Evolutionary conservation across 2,797 vertebrate species (phyloP).

Genomic region (Tamandua tetradactyla): DNA sequence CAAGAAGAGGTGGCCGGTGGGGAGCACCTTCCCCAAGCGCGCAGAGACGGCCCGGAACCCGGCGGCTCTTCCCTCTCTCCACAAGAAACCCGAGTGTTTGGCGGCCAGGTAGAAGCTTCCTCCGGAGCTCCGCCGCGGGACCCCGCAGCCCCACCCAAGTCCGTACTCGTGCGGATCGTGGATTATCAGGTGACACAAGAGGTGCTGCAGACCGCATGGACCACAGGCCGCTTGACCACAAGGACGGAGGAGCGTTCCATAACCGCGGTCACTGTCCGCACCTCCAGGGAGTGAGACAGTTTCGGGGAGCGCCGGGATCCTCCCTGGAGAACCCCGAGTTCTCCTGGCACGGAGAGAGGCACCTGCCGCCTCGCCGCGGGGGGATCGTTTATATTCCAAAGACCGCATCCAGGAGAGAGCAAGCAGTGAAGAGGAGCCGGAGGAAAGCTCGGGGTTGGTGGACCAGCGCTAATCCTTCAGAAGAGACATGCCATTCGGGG

Average conservation of each 20-base stretch:
- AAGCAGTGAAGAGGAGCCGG: not conserved
- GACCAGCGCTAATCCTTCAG: not conserved
- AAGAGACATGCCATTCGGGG: not conserved
- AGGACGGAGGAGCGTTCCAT: constrained; percentile 65
- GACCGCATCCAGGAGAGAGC: not conserved
- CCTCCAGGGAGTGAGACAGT: not conserved
- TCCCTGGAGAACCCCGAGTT: not conserved
- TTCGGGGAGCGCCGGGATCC: not conserved
- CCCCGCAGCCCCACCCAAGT: not conserved
- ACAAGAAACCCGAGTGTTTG: too few species aligned
- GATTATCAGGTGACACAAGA: constrained; percentile 67
- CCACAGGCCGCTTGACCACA: constrained; percentile 48
- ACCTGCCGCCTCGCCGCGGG: too few species aligned
- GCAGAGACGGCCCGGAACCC: not conserved
- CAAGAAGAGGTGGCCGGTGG: not conserved
- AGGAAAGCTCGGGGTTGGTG: not conserved
- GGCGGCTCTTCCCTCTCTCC: not conserved
- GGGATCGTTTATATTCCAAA: too few species aligned
- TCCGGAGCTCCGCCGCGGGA: not conserved
- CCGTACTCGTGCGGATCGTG: constrained; percentile 69
- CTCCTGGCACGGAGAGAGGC: fast-evolving
- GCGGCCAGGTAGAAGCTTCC: not conserved
- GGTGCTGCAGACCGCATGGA: constrained; percentile 47
- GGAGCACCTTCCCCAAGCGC: not conserved
- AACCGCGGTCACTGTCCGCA: constrained; percentile 66